Base-by-base conservation (phyloP, 1,140 invertebrate species). In the Hypothenemus hampei region DNA sequence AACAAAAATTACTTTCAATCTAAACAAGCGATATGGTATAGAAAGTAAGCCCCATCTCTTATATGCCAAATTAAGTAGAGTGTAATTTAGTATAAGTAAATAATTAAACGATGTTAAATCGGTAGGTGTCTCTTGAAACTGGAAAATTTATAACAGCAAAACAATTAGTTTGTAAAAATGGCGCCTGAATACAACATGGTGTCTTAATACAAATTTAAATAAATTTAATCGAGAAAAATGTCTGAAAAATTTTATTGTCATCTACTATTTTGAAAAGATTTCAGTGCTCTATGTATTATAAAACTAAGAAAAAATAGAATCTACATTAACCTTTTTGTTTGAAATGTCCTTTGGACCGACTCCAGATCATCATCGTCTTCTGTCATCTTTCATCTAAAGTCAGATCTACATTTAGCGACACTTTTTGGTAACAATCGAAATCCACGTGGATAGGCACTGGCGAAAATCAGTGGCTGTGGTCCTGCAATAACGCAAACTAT, bases 401-500 rank as follows among this genome's bases (percentile, higher is more conserved):
- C n/a, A n/a, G n/a, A n/a, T n/a, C n/a, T n/a, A n/a, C n/a, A n/a
- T n/a, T n/a, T n/a, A n/a, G n/a, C n/a, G n/a, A n/a, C n/a, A 24
- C 35, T 57, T 3, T 50, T 31, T 41, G 33, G 37, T 50, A 57
- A 41, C 45, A 39, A 46, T 57, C 47, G 55, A 45, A 45, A 50
- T 50, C 36, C 55, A 50, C 47, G 47, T 13, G 47, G 55, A 51
- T 21, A 57, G 55, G 39, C 46, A 57, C 47, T 57, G 54, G 33
- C 55, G 19, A 47, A n/a, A 29, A 31, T 40, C 55, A 43, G 19
- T 50, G 40, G 41, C 36, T 49, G 19, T 21, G 31, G 37, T 31
- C 21, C 22, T 50, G 36, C 54, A 35, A 49, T 49, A 57, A 24
- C 46, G 46, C 50, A 51, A 57, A 57, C 55, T 57, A 52, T 52